Evolutionary conservation across 2,113 vertebrate species (phyloP), one percentile per base, ranked within the genome.

Genomic region (Atlantisia rogersi): DNA sequence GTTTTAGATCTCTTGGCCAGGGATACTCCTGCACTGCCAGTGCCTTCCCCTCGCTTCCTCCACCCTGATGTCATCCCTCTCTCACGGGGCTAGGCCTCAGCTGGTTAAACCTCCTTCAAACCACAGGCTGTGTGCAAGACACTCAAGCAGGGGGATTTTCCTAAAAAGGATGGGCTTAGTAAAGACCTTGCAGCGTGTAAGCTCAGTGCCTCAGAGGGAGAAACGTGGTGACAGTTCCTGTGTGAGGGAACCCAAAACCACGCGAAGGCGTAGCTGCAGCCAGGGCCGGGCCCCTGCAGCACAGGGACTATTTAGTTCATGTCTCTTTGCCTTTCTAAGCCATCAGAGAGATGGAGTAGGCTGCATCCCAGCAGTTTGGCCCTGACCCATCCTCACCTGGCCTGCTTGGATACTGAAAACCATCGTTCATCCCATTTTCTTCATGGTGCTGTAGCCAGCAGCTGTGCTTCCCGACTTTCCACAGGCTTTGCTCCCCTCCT

Each of bases 111-210:
- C 40, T 91, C 92, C 71, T 86, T 63, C 88, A 92, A 63, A 88
- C 82, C 82, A 81, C 85, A 92, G 56, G 15, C 64, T 88, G n/a
- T 39, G 52, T 75, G 76, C 79, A 94, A 83, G 75, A 58, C 7
- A 20, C 60, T 78, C 42, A 15, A 52, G 19, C 1, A 35, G 24
- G 11, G 19, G 59, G 25, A 22, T 10, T n/a, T 39, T 94, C 90
- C 88, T 88, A 81, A 92, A 96, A 96, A 82, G 70, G 93, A 63
- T 25, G 64, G 79, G 67, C 56, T 77, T 52, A 64, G 60, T n/a
- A 78, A 71, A 91, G 69, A 65, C 58, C 26, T 5, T 84, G 83
- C 48, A 80, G 59, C 0, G 0, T 55, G 46, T 63, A 82, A 80
- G 22, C 68, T 90, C 80, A 42, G 42, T 16, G 37, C 26, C 78